phyloP scores from a whole-genome alignment of 2,113 vertebrate genomes.

The Paramisgurnus dabryanus region DNA sequence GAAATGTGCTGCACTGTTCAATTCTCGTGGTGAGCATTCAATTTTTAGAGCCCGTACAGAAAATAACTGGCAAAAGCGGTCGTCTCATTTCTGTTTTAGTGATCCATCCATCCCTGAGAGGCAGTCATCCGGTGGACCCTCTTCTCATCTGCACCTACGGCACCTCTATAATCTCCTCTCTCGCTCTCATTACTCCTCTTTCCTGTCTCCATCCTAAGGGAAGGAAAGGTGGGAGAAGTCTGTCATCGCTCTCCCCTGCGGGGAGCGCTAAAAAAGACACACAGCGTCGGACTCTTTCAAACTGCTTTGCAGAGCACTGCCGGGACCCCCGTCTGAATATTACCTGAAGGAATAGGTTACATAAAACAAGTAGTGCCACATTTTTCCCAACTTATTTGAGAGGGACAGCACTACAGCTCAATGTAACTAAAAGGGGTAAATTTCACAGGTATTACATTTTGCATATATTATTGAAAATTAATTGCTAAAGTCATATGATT shows the following conservation, averaged over 20 bases:
- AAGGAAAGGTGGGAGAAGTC: slow-evolving; percentile 23
- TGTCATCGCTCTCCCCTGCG: slow-evolving; percentile 17
- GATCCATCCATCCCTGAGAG: slow-evolving; percentile 33
- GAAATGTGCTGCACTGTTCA: slow-evolving; percentile 58
- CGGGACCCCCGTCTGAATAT: neutral
- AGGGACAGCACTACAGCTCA: neutral
- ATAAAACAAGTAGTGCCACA: neutral
- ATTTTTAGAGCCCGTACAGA: slow-evolving; percentile 54
- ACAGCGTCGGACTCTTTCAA: neutral
- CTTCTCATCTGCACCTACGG: slow-evolving; percentile 44
- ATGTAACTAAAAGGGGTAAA: too few species aligned
- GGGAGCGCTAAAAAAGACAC: neutral
- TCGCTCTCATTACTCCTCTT: slow-evolving; percentile 37
- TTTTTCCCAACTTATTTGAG: neutral
- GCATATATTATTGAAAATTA: too few species aligned
- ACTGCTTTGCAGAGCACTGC: neutral
- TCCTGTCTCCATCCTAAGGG: slow-evolving; percentile 19
- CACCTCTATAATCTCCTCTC: slow-evolving; percentile 47
- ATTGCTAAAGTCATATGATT: too few species aligned
- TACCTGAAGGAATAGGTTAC: neutral
- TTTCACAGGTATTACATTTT: too few species aligned
- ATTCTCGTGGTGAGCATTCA: slow-evolving; percentile 59
- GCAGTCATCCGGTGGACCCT: slow-evolving; percentile 40
- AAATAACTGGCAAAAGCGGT: slow-evolving; percentile 49
- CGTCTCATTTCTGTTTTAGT: slow-evolving; percentile 53